Evolutionary conservation across 2,797 vertebrate species (phyloP).

Genomic region (Lycodopsis pacificus): DNA sequence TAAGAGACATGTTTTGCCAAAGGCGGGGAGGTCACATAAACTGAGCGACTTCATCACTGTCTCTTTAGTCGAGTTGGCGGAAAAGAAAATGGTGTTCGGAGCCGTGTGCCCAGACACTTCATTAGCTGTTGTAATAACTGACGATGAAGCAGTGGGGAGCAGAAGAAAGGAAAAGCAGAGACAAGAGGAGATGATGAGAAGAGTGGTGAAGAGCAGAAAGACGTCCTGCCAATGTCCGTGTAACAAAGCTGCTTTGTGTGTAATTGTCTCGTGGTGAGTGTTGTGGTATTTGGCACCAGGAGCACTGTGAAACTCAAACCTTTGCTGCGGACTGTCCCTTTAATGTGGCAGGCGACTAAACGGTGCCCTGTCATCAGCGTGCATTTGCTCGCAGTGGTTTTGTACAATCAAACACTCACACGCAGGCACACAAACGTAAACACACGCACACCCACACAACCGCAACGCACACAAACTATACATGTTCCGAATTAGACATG

Average conservation of each 20-base stretch:
- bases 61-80: slow-evolving; percentile 66
- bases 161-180: slow-evolving; percentile 10
- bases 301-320: slow-evolving; percentile 70
- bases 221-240: slow-evolving; percentile 54
- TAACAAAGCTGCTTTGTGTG: slow-evolving; percentile 71
- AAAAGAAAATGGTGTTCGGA: slow-evolving; percentile 79
- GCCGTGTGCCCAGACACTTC: slow-evolving; percentile 69
- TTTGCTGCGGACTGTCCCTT: slow-evolving; percentile 65
- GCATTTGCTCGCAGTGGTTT: slow-evolving; percentile 63
- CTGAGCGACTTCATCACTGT: slow-evolving; percentile 51
- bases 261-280: slow-evolving; percentile 75
- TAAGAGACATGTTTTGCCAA: slow-evolving; percentile 29
- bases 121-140: slow-evolving; percentile 62
- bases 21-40: slow-evolving; percentile 45
- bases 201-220: slow-evolving; percentile 48
- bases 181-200: slow-evolving; percentile 26
- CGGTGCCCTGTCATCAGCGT: slow-evolving; percentile 71
- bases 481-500: slow-evolving; percentile 11
- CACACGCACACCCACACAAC: slow-evolving; percentile 61
- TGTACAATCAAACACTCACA: slow-evolving; percentile 70
- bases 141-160: slow-evolving; percentile 56
- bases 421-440: slow-evolving; percentile 64
- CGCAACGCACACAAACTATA: slow-evolving; percentile 51
- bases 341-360: slow-evolving; percentile 75
- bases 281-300: slow-evolving; percentile 73